Base-by-base conservation (phyloP, 92 coral and sea anemone genomes). In the Porites rus region DNA sequence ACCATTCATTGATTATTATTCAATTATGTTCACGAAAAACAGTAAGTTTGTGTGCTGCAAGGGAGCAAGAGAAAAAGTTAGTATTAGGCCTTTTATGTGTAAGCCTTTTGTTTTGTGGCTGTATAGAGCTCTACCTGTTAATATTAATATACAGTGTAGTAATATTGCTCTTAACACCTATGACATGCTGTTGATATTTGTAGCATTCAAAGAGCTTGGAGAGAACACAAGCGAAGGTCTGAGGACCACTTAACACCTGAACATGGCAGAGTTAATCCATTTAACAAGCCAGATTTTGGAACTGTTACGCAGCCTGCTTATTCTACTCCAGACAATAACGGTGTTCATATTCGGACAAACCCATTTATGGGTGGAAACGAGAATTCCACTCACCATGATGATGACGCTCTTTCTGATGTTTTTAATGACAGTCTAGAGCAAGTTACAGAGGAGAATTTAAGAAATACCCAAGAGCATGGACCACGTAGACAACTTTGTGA, bases 121-220 rank as follows among this genome's bases (percentile, higher is more conserved):
- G 46, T 38, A 38, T 38, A 4, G 46, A 24, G 1, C 25, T 24
- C 46, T 38, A 38, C 7, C 46, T 4, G 6, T 38, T 38, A 38
- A 38, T 38, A 38, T 38, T 3, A 3, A 38, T 38, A 38, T 38
- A 38, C 46, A 38, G 46, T 38, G 46, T 38, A 38, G 46, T 38
- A 38, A 38, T 3, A 4, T 38, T 59, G 63, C 18, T 9, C 28
- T 10, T 11, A 16, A 67, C 3, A 22, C 10, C 6, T 28, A 3
- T 16, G 5, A 0, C 75, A 28, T 38, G 50, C 18, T 67, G 50
- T 61, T 16, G 53, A 31, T 68, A 56, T 69, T 69, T 56, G 21
- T 70, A 97, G 99, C 63, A 97, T 97, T 75, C 99, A 97, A 87
- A 85, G 99, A 86, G 98, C 96, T 3, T 97, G 99, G 99, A 85